Conservation (phyloP, 2,113 vertebrate genomes). For the Trichechus manatus region DNA sequence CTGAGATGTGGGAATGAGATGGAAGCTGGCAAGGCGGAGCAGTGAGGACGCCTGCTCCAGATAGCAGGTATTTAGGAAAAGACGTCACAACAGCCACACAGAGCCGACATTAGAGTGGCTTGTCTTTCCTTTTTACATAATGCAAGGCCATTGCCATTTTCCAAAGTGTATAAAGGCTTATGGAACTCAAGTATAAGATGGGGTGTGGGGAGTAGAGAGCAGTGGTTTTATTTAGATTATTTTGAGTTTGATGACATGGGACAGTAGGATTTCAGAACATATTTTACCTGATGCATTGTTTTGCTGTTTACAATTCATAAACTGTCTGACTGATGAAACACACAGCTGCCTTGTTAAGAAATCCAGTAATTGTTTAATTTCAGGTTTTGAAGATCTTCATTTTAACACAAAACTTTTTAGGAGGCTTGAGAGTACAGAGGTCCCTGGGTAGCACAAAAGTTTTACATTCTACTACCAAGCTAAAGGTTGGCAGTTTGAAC, state of each 20-base stretch:
- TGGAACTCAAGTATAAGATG: not conserved
- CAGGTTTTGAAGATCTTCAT: not conserved
- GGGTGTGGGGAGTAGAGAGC: not conserved
- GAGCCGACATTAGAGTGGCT: not conserved
- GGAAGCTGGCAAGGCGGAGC: not conserved
- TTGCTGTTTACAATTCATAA: slow-evolving; percentile 21
- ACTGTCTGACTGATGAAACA: not conserved
- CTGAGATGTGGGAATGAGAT: not conserved
- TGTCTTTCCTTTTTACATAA: not conserved
- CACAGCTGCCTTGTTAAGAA: not conserved
- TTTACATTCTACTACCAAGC: not conserved
- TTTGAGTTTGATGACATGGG: not conserved
- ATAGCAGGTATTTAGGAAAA: not conserved
- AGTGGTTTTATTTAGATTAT: not conserved
- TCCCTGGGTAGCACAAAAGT: not conserved
- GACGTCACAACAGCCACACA: not conserved
- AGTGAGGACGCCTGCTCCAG: not conserved
- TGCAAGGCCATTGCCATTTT: not conserved
- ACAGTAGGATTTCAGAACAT: not conserved
- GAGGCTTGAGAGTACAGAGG: not conserved
- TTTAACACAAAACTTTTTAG: not conserved
- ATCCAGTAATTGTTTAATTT: not conserved
- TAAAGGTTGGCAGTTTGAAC: not conserved
- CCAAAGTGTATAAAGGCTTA: not conserved
- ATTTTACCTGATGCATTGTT: not conserved